These are phyloP conservation scores for Cuculus canorus DNA, from an alignment of 2,797 vertebrate genomes.

Conservation along the genomic window DNA sequence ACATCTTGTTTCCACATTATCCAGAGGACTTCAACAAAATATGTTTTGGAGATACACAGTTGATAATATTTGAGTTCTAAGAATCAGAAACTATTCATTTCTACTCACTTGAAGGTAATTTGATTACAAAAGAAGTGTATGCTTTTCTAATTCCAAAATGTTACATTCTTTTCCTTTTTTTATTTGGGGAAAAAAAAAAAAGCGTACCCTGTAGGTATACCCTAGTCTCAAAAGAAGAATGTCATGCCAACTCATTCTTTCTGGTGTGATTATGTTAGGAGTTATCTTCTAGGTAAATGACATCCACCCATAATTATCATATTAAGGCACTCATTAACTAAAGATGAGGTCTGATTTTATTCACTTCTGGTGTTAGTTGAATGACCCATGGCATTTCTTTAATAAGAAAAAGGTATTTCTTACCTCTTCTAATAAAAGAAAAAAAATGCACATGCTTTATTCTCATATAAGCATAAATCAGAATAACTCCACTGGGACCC, in stretches of 20 bases:
- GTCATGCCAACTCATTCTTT: constrained; percentile 39
- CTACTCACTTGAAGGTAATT: background rate
- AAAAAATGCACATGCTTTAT: background rate
- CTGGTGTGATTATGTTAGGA: constrained; percentile 8
- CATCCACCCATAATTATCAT: constrained; percentile 33
- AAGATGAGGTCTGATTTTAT: constrained; percentile 49
- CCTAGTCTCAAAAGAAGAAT: constrained; percentile 41
- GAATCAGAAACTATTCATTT: background rate
- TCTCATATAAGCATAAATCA: background rate
- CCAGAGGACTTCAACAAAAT: background rate
- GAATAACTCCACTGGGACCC: background rate
- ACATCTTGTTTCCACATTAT: background rate
- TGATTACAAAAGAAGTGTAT: constrained; percentile 24
- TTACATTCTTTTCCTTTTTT: constrained; percentile 11
- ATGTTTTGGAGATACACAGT: background rate
- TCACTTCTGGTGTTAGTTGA: constrained; percentile 34
- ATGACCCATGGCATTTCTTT: constrained; percentile 43
- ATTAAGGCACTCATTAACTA: constrained; percentile 60
- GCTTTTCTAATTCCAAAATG: constrained; percentile 32
- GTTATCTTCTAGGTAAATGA: constrained; percentile 22
- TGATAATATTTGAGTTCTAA: background rate
- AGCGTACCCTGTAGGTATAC: background rate
- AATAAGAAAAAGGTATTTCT: constrained; percentile 22
- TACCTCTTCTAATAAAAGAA: background rate
- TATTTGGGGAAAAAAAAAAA: background rate